phyloP scores from a whole-genome alignment of 2,113 vertebrate genomes.

The Calcarius ornatus region DNA sequence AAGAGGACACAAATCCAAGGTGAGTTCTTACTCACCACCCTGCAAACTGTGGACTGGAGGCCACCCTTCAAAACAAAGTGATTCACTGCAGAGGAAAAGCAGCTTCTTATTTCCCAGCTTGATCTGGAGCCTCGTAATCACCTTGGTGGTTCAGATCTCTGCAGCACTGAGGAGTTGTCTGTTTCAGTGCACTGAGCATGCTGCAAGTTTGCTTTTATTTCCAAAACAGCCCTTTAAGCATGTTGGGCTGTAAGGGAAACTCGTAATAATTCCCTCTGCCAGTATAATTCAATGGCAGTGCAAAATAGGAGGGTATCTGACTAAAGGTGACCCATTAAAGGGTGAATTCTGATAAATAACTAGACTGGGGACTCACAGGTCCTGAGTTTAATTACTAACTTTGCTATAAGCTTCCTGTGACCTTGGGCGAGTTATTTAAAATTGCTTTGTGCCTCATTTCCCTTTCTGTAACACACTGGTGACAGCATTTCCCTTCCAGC shows the following conservation, averaged over 20 bases:
- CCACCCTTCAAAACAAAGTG: background rate
- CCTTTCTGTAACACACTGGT: background rate
- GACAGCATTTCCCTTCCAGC: slow-evolving; percentile 36
- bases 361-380: background rate
- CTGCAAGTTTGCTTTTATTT: slow-evolving; percentile 6
- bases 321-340: background rate
- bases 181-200: background rate
- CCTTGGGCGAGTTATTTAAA: background rate
- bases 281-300: background rate
- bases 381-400: background rate
- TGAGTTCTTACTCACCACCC: background rate
- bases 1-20: background rate
- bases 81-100: background rate
- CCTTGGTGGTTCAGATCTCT: background rate
- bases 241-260: background rate
- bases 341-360: background rate
- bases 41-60: background rate
- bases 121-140: background rate
- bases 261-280: background rate
- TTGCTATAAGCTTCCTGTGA: slow-evolving; percentile 29
- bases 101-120: background rate
- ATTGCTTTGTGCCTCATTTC: slow-evolving; percentile 20
- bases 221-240: background rate
- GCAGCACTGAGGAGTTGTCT: background rate
- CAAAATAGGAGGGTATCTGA: background rate